These are phyloP conservation scores for Actinostola sp. DNA, from an alignment of 92 coral and sea anemone species.

Conservation along the genomic window DNA sequence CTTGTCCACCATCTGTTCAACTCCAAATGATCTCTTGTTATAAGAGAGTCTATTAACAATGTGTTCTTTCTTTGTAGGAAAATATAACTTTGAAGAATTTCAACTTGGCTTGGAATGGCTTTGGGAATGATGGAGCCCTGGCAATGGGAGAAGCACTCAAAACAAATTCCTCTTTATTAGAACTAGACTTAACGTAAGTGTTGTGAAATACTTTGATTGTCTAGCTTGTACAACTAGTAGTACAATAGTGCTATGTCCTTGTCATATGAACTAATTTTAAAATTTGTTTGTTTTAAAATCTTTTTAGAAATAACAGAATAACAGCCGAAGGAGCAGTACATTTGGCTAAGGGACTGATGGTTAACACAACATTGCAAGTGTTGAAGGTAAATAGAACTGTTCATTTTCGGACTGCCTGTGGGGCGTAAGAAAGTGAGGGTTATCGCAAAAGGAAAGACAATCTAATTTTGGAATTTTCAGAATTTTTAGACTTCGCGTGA, in stretches of 20 bases:
- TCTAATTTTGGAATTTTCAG: too few relatives aligned
- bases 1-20: too few relatives aligned
- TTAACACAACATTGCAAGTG: slow-evolving; percentile 77
- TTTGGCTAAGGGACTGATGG: slow-evolving; percentile 77
- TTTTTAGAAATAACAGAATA: slow-evolving; percentile 88
- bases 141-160: slow-evolving; percentile 95
- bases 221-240: too few relatives aligned
- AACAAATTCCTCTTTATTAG: slow-evolving; percentile 79
- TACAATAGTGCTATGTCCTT: too few relatives aligned
- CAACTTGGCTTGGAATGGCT: slow-evolving; percentile 98
- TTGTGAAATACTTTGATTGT: too few relatives aligned
- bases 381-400: slow-evolving; percentile 57
- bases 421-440: too few relatives aligned
- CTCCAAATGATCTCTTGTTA: background rate
- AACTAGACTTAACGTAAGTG: slow-evolving; percentile 91
- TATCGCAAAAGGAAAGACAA: too few relatives aligned
- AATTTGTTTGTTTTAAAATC: background rate
- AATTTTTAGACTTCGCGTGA: too few relatives aligned
- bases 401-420: too few relatives aligned
- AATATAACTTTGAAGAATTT: slow-evolving; percentile 77
- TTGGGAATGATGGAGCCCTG: slow-evolving; percentile 95
- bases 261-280: too few relatives aligned
- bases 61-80: slow-evolving; percentile 54
- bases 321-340: slow-evolving; percentile 93
- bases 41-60: too few relatives aligned